phyloP scores from a whole-genome alignment of 2,888 invertebrate species.

The Anthrax anthrax region DNA sequence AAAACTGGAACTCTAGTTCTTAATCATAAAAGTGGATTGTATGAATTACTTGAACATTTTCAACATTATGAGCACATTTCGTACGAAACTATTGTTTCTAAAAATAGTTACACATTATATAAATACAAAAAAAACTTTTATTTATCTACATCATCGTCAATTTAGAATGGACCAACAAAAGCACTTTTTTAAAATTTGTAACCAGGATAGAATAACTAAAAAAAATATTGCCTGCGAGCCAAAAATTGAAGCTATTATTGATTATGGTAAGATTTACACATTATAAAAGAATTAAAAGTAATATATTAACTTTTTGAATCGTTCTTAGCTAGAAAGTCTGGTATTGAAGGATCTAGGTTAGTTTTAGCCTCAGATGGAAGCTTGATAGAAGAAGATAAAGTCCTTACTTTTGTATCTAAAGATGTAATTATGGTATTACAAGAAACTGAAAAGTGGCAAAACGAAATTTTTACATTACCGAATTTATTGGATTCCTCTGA shows the following conservation, averaged over 20 bases:
- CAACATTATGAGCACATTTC: too few relatives aligned
- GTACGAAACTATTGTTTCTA: too few relatives aligned
- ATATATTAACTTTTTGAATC: not conserved
- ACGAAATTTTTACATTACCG: not conserved
- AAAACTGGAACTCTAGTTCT: too few relatives aligned
- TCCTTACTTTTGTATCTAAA: not conserved
- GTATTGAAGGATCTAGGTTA: not conserved
- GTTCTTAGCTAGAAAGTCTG: not conserved
- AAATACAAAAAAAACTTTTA: too few relatives aligned
- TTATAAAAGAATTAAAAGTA: not conserved
- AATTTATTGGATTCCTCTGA: not conserved
- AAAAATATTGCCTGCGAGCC: not conserved
- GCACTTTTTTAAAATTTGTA: not conserved
- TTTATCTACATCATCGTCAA: too few relatives aligned
- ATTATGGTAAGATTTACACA: not conserved
- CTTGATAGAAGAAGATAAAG: not conserved
- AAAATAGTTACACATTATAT: too few relatives aligned
- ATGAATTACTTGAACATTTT: too few relatives aligned
- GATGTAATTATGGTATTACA: not conserved
- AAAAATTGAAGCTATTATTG: not conserved
- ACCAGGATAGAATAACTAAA: not conserved
- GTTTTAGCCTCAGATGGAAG: not conserved
- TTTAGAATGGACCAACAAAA: too few relatives aligned
- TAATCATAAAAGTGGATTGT: too few relatives aligned
- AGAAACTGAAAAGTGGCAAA: not conserved